phyloP scores from a whole-genome alignment of 2,113 vertebrate species.

The Melanostigma gelatinosum region DNA sequence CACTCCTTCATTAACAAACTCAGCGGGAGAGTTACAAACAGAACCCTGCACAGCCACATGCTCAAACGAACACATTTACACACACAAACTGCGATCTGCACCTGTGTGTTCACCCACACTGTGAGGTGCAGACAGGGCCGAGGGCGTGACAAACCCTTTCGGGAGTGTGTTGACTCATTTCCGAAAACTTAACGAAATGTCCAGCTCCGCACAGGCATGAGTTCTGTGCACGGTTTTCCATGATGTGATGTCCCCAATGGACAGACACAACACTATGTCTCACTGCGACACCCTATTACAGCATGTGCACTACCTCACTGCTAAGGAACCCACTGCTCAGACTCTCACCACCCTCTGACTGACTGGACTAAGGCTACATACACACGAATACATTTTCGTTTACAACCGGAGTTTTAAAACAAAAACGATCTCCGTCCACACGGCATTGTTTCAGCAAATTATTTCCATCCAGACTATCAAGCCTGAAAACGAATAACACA shows the following conservation, averaged over 20 bases:
- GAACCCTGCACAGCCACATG: slow-evolving; percentile 23
- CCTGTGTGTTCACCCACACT: slow-evolving; percentile 54
- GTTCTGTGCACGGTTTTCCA: slow-evolving; percentile 68
- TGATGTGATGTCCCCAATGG: slow-evolving; percentile 70
- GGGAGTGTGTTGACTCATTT: slow-evolving; percentile 58
- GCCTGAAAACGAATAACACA: no score
- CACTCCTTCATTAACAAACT: slow-evolving; percentile 75
- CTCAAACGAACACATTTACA: slow-evolving; percentile 17
- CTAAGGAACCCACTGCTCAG: slow-evolving; percentile 48
- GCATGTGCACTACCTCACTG: slow-evolving; percentile 63
- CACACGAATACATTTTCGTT: no score
- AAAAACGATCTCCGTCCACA: no score
- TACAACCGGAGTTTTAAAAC: no score
- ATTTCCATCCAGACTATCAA: no score
- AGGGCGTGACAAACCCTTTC: slow-evolving; percentile 11
- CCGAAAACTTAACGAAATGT: slow-evolving; percentile 46
- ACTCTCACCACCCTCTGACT: slow-evolving; percentile 20
- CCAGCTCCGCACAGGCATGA: slow-evolving; percentile 39
- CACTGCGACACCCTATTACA: slow-evolving; percentile 63
- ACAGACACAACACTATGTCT: slow-evolving; percentile 55
- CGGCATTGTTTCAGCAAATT: no score
- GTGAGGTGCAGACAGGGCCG: slow-evolving; percentile 39
- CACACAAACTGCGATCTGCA: slow-evolving; percentile 47
- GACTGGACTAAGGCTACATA: neutral
- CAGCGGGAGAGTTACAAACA: slow-evolving; percentile 69